Percentiles rank a stretch among this genome's conserved stretches.
Evolutionary conservation across 2,888 invertebrate species (phyloP).

Genomic region (Caenorhabditis angaria): DNA sequence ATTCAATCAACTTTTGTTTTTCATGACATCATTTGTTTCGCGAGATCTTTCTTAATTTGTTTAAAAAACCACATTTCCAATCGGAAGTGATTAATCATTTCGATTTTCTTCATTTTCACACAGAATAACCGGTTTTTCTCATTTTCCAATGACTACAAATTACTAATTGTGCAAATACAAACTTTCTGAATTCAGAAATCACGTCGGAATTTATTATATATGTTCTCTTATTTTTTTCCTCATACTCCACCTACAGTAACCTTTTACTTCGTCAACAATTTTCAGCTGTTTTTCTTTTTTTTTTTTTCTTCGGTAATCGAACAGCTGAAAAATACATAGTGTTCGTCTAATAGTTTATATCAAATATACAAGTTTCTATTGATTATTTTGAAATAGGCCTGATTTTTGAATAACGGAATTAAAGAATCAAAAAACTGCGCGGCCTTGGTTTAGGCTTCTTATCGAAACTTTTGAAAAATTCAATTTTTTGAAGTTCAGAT

Average conservation of each 20-base stretch:
- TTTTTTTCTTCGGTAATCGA: background rate
- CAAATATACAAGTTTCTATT: too few species aligned
- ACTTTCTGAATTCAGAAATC: too few species aligned
- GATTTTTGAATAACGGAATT: too few species aligned
- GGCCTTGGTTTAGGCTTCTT: too few species aligned
- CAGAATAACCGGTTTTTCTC: background rate
- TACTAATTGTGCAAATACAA: too few species aligned
- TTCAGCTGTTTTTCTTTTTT: background rate
- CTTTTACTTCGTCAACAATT: background rate
- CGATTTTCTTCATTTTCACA: background rate
- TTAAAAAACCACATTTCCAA: background rate
- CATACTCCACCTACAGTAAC: background rate
- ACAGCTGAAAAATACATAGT: background rate
- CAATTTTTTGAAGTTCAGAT: too few species aligned
- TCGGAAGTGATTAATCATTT: conserved; percentile 2
- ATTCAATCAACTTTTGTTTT: background rate
- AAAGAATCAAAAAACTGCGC: too few species aligned
- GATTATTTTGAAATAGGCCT: too few species aligned
- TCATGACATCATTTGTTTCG: background rate
- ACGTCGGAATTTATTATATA: too few species aligned
- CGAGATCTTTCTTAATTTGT: background rate
- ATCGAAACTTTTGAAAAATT: background rate
- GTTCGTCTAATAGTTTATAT: background rate
- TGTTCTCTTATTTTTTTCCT: too few species aligned
- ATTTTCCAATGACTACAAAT: background rate